A percentile compares a stretch with the other conserved stretches of the same genome.
Evolutionary conservation across 2,888 invertebrate genomes (phyloP).

Genomic region (Crossocerus cetratus): DNA sequence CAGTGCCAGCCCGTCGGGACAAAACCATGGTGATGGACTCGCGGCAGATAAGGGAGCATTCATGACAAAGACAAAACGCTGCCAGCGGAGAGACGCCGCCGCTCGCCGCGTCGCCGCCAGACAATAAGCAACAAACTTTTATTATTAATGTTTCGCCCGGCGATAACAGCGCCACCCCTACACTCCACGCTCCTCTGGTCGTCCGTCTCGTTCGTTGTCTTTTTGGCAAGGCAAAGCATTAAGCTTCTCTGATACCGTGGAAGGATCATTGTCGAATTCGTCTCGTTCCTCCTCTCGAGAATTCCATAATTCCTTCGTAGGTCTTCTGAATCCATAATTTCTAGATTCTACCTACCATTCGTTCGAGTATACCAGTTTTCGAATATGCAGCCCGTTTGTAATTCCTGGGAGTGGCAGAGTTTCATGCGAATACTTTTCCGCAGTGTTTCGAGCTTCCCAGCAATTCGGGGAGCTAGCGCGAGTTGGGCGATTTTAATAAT

Average conservation of each 20-base stretch:
- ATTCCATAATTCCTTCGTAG: background rate
- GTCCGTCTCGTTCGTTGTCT: background rate
- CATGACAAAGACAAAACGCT: slow-evolving; percentile 73
- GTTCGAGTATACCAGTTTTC: too few species aligned
- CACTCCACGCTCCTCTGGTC: slow-evolving; percentile 15
- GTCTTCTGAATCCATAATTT: too few species aligned
- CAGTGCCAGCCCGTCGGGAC: slow-evolving; percentile 68
- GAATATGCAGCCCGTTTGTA: too few species aligned
- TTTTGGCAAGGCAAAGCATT: background rate
- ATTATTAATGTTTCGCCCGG: slow-evolving; percentile 64
- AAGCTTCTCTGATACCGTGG: background rate
- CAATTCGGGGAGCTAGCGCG: slow-evolving; percentile 51
- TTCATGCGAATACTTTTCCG: slow-evolving; percentile 1
- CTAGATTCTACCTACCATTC: too few species aligned
- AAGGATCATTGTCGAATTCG: background rate
- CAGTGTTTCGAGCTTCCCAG: slow-evolving; percentile 10
- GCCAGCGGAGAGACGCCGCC: slow-evolving; percentile 24
- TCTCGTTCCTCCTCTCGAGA: background rate
- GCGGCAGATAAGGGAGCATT: slow-evolving; percentile 69
- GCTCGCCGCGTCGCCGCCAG: slow-evolving; percentile 54
- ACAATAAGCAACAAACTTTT: slow-evolving; percentile 70
- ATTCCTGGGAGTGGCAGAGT: slow-evolving; percentile 33
- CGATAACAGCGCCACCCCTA: slow-evolving; percentile 47
- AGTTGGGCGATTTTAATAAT: slow-evolving; percentile 74
- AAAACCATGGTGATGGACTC: slow-evolving; percentile 67